Conservation (phyloP, 2,888 invertebrate genomes). For the Cephonodes hylas region DNA sequence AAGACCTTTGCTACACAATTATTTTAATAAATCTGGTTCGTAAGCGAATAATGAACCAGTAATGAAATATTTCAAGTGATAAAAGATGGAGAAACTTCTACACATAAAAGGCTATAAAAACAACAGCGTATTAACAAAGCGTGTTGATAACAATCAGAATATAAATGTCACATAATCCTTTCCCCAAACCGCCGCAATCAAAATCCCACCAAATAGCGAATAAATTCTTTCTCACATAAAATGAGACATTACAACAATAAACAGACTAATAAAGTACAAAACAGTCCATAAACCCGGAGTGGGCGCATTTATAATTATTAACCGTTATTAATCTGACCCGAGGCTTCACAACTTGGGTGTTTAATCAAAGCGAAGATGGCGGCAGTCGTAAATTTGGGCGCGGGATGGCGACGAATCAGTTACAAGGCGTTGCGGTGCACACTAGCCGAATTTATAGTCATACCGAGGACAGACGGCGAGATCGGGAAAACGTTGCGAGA, state of each 20-base stretch:
- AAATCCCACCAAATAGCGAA: neutral
- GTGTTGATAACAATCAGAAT: no score
- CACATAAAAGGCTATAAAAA: no score
- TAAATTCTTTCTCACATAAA: slow-evolving; percentile 13
- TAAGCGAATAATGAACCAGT: no score
- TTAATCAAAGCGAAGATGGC: slow-evolving; percentile 15
- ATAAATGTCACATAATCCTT: neutral
- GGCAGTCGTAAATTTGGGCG: slow-evolving; percentile 5
- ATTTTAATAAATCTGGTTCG: no score
- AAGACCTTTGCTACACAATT: no score
- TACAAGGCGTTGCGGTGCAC: neutral
- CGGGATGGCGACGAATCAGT: slow-evolving; percentile 4
- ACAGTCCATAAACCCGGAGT: slow-evolving; percentile 32
- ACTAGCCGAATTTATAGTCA: slow-evolving; percentile 1
- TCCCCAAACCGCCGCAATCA: neutral
- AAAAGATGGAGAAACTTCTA: no score
- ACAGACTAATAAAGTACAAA: slow-evolving; percentile 30
- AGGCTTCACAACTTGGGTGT: slow-evolving; percentile 13
- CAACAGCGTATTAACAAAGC: no score
- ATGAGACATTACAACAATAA: slow-evolving; percentile 24
- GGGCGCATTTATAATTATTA: slow-evolving; percentile 19
- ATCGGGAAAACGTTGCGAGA: neutral
- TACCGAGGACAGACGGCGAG: no score
- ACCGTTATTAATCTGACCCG: slow-evolving; percentile 17
- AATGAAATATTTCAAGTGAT: no score